Conservation (phyloP, 2,888 invertebrate species). For the Cheilosia vulpina region DNA sequence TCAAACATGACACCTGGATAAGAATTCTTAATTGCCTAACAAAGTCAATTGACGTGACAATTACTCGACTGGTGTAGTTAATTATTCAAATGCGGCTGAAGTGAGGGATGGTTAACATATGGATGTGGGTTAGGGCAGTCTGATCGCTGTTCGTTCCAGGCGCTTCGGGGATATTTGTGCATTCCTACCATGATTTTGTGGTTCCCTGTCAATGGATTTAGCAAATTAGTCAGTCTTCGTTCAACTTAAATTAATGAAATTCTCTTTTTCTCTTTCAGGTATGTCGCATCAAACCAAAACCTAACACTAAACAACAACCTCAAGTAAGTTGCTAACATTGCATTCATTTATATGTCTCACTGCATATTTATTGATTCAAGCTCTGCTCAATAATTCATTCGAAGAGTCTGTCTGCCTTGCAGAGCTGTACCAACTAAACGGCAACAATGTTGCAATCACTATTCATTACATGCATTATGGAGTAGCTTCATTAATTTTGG, state of each 20-base stretch:
- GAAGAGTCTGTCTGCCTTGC: neutral
- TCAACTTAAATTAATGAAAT: neutral
- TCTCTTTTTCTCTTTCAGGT: constrained; percentile 13
- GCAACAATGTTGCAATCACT: constrained; percentile 23
- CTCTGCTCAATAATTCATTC: constrained; percentile 1
- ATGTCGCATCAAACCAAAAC: neutral
- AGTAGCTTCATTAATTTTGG: constrained; percentile 25
- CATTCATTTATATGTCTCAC: neutral
- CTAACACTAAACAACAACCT: neutral
- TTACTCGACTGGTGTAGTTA: neutral
- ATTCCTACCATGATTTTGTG: neutral
- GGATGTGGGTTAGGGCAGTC: neutral
- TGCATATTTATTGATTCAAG: neutral
- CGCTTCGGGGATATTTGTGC: no score
- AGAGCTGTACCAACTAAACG: neutral
- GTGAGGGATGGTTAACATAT: neutral
- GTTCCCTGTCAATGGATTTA: neutral
- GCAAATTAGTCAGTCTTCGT: neutral
- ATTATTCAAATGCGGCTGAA: constrained; percentile 1
- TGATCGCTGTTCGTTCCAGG: neutral
- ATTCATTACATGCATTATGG: constrained; percentile 7
- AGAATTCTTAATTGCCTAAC: constrained; percentile 48
- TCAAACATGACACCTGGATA: constrained; percentile 36
- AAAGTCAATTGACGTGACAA: constrained; percentile 18
- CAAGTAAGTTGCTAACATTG: constrained; percentile 27